Evolutionary conservation across 2,113 vertebrate genomes (phyloP).

Genomic region (Pseudorhombus dupliciocellatus): DNA sequence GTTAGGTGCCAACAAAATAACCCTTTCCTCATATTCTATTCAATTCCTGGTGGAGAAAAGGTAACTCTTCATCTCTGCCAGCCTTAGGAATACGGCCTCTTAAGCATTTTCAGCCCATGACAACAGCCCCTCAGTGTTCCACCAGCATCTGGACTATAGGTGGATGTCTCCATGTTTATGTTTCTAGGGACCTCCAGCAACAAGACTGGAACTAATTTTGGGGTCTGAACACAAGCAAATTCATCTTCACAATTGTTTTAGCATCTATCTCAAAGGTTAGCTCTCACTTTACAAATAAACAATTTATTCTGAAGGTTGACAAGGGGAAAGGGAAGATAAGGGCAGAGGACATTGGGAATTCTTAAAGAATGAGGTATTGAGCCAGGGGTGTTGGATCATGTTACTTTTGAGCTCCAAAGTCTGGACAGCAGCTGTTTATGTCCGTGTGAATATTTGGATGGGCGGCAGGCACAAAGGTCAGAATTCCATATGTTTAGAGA

Average conservation of each 20-base stretch:
- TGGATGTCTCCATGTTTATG: neutral
- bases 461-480: conserved; percentile 43
- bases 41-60: conserved; percentile 4
- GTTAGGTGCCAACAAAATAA: conserved; percentile 32
- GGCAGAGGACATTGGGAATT: conserved; percentile 57
- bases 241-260: conserved; percentile 5
- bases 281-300: conserved; percentile 2
- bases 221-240: neutral
- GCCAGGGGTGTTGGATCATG: conserved; percentile 63
- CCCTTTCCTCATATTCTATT: conserved; percentile 7
- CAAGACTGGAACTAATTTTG: conserved; percentile 6
- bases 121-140: conserved; percentile 7
- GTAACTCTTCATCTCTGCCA: conserved; percentile 18
- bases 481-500: conserved; percentile 56
- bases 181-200: neutral
- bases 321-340: conserved; percentile 15
- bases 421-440: conserved; percentile 69
- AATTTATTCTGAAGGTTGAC: conserved; percentile 19
- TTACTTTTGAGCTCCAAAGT: conserved; percentile 67
- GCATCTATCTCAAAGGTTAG: neutral
- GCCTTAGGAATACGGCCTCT: conserved; percentile 24
- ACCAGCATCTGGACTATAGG: neutral
- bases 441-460: conserved; percentile 49
- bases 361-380: conserved; percentile 60
- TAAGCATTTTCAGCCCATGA: conserved; percentile 35